Evolutionary conservation across 2,797 vertebrate genomes (phyloP).

Genomic region (Tarsius wallacei): DNA sequence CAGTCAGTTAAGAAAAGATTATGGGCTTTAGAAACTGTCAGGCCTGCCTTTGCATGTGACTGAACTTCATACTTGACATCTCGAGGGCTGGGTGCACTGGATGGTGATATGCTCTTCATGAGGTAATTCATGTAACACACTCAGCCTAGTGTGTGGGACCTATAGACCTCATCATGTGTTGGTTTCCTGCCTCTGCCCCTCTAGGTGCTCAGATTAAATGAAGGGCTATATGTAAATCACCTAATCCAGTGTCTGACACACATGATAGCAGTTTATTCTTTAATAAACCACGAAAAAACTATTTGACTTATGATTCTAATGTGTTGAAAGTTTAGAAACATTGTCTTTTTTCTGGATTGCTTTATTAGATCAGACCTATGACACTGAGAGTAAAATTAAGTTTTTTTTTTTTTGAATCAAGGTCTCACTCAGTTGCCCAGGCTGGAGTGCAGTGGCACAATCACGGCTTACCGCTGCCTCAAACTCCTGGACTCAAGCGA

Average conservation of each 20-base stretch:
- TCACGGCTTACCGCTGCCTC: too few relatives aligned
- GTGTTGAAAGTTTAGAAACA: conserved; percentile 19
- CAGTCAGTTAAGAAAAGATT: not conserved
- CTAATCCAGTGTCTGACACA: not conserved
- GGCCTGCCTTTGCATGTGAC: not conserved
- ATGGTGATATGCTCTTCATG: not conserved
- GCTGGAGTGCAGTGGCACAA: too few relatives aligned
- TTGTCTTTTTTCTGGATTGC: not conserved
- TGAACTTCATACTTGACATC: not conserved
- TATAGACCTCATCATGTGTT: not conserved
- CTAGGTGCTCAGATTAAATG: not conserved
- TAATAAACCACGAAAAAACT: not conserved
- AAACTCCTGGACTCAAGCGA: too few relatives aligned
- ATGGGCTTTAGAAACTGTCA: not conserved
- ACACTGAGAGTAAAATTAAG: not conserved
- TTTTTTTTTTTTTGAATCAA: not conserved
- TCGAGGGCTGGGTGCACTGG: not conserved
- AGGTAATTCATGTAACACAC: not conserved
- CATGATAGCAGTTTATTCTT: not conserved
- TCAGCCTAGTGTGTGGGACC: not conserved
- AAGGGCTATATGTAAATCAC: not conserved
- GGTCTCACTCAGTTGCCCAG: too few relatives aligned
- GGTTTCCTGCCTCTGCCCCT: not conserved
- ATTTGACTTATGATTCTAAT: not conserved
- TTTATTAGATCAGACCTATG: conserved; percentile 29